Percentiles rank a stretch among this genome's conserved stretches.
Evolutionary conservation across 2,797 vertebrate species (phyloP).

Genomic region (Notoglanidium macrostoma): DNA sequence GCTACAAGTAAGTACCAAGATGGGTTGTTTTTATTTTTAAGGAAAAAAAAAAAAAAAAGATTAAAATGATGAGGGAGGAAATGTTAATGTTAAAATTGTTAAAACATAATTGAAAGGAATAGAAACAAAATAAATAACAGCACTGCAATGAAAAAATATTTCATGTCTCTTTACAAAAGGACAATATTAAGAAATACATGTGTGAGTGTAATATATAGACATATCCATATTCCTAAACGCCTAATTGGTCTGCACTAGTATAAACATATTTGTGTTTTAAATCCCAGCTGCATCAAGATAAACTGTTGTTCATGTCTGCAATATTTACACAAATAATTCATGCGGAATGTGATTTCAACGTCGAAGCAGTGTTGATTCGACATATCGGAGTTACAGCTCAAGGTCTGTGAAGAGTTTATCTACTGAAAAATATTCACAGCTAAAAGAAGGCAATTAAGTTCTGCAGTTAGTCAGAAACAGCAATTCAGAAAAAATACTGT

Average conservation of each 20-base stretch:
- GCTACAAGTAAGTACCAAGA: conserved; percentile 20
- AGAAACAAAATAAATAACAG: conserved; percentile 31
- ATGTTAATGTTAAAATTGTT: conserved; percentile 7
- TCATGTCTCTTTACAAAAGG: conserved; percentile 52
- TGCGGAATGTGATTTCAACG: conserved; percentile 46
- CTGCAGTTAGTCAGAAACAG: conserved; percentile 1
- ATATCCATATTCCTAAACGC: conserved; percentile 27
- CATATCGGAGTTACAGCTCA: conserved; percentile 22
- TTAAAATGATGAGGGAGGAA: neutral
- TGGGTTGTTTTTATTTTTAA: neutral
- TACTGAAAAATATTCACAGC: conserved; percentile 47
- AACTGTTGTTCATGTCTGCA: conserved; percentile 26
- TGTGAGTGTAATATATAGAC: conserved; percentile 29
- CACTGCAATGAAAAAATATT: conserved; percentile 47
- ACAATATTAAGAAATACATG: conserved; percentile 21
- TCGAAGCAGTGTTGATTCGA: conserved; percentile 35
- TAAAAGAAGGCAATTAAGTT: conserved; percentile 18
- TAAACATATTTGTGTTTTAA: conserved; percentile 41
- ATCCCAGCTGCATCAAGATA: conserved; percentile 48
- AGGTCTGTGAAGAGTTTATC: conserved; percentile 24
- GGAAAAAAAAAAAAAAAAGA: neutral
- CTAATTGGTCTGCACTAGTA: conserved; percentile 40
- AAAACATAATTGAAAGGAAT: conserved; percentile 11
- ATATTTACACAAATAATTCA: conserved; percentile 55
- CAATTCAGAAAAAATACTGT: neutral